A percentile compares a stretch with the other conserved stretches of the same genome.
Evolutionary conservation across 2,113 vertebrate species (phyloP).

Genomic region (Pterophyllum scalare): DNA sequence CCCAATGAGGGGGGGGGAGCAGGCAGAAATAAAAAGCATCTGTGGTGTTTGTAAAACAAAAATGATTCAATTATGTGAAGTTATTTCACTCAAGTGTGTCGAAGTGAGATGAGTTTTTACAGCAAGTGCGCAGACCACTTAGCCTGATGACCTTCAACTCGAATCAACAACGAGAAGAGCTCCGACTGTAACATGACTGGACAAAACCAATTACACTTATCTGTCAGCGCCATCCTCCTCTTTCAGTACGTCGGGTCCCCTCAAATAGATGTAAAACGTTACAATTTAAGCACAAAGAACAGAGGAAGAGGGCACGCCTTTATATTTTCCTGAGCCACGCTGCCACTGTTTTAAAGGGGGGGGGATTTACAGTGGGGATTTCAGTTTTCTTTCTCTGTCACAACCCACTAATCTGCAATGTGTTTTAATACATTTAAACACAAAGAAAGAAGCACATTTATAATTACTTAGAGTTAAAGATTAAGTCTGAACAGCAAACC

Average conservation of each 20-base stretch:
- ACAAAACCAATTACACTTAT: neutral
- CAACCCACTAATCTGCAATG: no score
- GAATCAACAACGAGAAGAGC: neutral
- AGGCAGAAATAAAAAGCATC: neutral
- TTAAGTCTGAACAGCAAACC: no score
- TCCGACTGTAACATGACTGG: neutral
- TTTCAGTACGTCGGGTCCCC: rapidly evolving
- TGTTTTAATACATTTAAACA: no score
- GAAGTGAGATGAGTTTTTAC: neutral
- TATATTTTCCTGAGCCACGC: rapidly evolving
- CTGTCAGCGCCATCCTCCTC: neutral
- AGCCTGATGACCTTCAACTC: neutral
- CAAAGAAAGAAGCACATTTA: no score
- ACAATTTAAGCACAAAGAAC: neutral
- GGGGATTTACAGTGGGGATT: no score
- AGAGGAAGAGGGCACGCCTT: neutral
- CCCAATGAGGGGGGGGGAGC: no score
- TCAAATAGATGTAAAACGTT: neutral
- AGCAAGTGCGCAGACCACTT: neutral
- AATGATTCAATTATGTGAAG: constrained; percentile 4
- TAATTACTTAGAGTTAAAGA: no score
- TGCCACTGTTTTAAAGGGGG: no score
- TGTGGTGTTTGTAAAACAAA: neutral
- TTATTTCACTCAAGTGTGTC: neutral
- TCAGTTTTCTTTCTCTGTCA: no score